Evolutionary conservation across 2,113 vertebrate species (phyloP), one percentile per base, ranked within the genome.

Genomic region (Cryptomyrus ogoouensis): DNA sequence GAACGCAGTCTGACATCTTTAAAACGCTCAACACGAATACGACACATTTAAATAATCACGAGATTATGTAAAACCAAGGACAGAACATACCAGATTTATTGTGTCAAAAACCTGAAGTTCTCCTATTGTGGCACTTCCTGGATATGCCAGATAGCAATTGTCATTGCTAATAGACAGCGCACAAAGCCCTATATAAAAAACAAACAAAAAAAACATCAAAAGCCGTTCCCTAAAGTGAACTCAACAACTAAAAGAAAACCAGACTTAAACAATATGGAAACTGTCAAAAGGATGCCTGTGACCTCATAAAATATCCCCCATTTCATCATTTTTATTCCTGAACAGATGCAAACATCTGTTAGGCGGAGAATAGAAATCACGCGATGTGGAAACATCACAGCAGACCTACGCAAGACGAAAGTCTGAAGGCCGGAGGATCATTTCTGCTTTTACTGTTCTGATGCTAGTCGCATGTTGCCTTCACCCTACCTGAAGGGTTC

Each of bases 71-170:
- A 46, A 24, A 52, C 21, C 15, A 46, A 50, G 2, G 21, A 85
- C 1, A 7, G 31, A 53, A 27, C 95, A 95, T 92, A 98, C 97
- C 97, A 98, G 93, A 89, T 97, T 98, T 91, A 98, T 97, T 90
- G 97, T 97, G 89, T 98, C 97, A 62, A 98, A 98, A 83, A 98
- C 95, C 88, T 97, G 97, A 88, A 97, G 97, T 93, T 98, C 97
- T 83, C 97, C 97, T 53, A 98, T 98, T 91, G 95, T 97, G 5
- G 97, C 96, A 35, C 97, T 98, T 83, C 97, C 97, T 5, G 97
- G 97, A 70, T 98, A 98, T 0, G 97, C 97, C 94, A 98, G 92
- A 91, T 97, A 98, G 88, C 97, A 98, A 89, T 98, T 98, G 92
- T 97, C 97, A 50, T 97, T 97, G 94, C 96, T 98, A 94, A 97